Conservation (phyloP, 2,797 vertebrate species). For the Thalassophryne amazonica region DNA sequence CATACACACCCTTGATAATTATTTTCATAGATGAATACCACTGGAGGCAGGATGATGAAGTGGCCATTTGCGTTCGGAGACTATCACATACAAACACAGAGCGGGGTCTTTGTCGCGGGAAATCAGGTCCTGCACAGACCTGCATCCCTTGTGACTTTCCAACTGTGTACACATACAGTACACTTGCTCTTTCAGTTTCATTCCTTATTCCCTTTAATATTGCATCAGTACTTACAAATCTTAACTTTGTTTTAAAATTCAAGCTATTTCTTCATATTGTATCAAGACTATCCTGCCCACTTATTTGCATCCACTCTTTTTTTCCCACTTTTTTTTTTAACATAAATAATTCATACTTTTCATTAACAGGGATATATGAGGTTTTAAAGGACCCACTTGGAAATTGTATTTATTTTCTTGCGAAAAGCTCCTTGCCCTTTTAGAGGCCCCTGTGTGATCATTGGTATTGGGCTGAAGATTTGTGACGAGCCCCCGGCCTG, state of each 20-base stretch:
- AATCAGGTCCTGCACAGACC: conserved; percentile 61
- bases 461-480: conserved; percentile 67
- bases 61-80: conserved; percentile 80
- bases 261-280: no score
- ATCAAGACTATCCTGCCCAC: no score
- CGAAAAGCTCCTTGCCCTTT: conserved; percentile 59
- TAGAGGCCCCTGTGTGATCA: conserved; percentile 66
- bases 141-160: conserved; percentile 19
- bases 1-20: conserved; percentile 91
- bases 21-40: conserved; percentile 95
- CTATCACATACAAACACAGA: conserved; percentile 87
- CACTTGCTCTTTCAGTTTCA: conserved; percentile 9
- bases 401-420: conserved; percentile 66
- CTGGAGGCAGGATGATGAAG: conserved; percentile 95
- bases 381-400: conserved; percentile 42
- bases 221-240: neutral
- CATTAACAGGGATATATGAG: conserved; percentile 36
- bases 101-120: conserved; percentile 78
- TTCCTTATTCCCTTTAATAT: conserved; percentile 2
- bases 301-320: conserved; percentile 18
- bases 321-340: conserved; percentile 16
- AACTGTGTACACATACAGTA: conserved; percentile 6
- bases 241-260: no score
- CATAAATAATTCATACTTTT: conserved; percentile 64
- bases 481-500: conserved; percentile 60